Evolutionary conservation across 2,888 invertebrate species (phyloP), one percentile per base, ranked within the genome.

Genomic region (Leptinotarsa juncta): DNA sequence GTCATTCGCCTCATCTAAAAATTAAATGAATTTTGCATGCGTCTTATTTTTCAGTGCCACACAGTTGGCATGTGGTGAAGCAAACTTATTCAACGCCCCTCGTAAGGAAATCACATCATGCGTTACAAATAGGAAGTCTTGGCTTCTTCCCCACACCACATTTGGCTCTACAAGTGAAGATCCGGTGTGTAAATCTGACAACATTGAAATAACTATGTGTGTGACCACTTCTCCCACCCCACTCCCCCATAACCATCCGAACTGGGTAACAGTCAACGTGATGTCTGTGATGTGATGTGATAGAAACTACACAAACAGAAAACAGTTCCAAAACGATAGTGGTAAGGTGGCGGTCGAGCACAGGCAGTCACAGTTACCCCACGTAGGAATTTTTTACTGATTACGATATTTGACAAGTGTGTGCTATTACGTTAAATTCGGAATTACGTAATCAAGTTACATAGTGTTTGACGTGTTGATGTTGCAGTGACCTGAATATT

Each of bases 361-460:
- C 71, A 83, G 82, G 83, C 82, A 80, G 87, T 86, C 87, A 87
- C 88, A 88, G 88, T 88, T 88, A 87, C 88, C 87, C 77, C 76
- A 72, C 76, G 76, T 76, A 73, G 68, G 72, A 73, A 66, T 67
- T 71, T 62, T 18, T 23, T 51, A 51, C 53, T 70, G 65, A 65
- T 70, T 65, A 53, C 69, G 70, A 60, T 68, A 67, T 71, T 77
- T 73, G 60, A 72, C 68, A 62, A 70, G 73, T 71, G 76, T 71
- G 78, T 77, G 75, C 50, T 72, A 60, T 75, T 72, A 62, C 70
- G 74, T 74, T 74, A 53, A 70, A 70, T 76, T 71, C 66, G 69
- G 50, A 72, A 67, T 78, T 73, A 70, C 73, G 70, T 76, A 76
- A 76, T 69, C 69, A 67, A 70, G 72, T 72, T 76, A 68, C 68